Evolutionary conservation across 1,140 invertebrate genomes (phyloP).

Genomic region (Pseudoatta argentina): DNA sequence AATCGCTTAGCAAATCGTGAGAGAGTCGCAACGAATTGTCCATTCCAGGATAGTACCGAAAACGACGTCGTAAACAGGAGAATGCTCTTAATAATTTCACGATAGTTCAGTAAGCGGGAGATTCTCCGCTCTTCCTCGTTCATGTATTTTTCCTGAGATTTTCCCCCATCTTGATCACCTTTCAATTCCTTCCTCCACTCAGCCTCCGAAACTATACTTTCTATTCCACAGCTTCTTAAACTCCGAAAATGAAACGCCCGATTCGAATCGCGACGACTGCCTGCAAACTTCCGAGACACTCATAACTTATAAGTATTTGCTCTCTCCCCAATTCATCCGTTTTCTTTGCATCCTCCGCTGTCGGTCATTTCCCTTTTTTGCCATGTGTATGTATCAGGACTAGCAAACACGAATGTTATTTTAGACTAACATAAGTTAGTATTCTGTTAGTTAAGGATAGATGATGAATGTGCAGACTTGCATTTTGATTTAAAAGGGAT

Average conservation of each 20-base stretch:
- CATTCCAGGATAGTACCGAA: background rate
- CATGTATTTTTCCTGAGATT: conserved; percentile 32
- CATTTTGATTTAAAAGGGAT: conserved; percentile 10
- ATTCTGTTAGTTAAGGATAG: background rate
- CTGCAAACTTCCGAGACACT: conserved; percentile 63
- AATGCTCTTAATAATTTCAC: conserved; percentile 70
- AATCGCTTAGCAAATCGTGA: conserved; percentile 49
- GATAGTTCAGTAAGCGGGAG: conserved; percentile 55
- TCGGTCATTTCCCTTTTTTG: background rate
- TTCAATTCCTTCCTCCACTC: conserved; percentile 34
- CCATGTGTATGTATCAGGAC: background rate
- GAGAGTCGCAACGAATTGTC: conserved; percentile 49
- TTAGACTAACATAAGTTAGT: background rate
- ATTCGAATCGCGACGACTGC: conserved; percentile 45
- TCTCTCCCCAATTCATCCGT: conserved; percentile 26
- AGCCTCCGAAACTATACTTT: background rate
- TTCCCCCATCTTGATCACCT: conserved; percentile 43
- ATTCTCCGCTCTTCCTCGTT: conserved; percentile 6
- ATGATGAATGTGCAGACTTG: background rate
- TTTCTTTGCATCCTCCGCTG: background rate
- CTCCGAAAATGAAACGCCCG: conserved; percentile 48
- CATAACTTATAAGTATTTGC: conserved; percentile 65
- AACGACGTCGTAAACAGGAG: conserved; percentile 46
- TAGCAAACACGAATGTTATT: background rate
- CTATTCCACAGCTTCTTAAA: conserved; percentile 47